Percentiles rank a stretch among this genome's conserved stretches.
phyloP scores from a whole-genome alignment of 2,888 invertebrate species.

The Drosophila phalerata region DNA sequence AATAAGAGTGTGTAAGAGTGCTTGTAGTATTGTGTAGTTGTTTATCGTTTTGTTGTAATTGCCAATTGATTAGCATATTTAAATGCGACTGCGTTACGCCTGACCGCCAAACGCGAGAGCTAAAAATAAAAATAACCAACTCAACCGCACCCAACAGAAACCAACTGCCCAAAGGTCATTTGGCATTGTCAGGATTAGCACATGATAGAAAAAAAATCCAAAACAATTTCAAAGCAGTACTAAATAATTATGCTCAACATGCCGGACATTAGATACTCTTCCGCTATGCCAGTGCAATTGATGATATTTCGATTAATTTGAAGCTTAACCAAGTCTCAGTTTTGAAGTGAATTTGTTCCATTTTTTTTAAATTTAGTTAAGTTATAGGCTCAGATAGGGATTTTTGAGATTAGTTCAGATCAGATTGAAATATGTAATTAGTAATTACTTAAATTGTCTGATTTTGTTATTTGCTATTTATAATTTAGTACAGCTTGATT shows the following conservation, averaged over 20 bases:
- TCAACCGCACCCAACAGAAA: neutral
- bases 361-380: too few species aligned
- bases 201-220: constrained; percentile 9
- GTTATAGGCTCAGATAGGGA: too few species aligned
- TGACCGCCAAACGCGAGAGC: constrained; percentile 9
- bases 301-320: neutral
- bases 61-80: constrained; percentile 74
- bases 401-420: too few species aligned
- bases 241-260: neutral
- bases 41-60: constrained; percentile 39
- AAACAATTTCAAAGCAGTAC: constrained; percentile 26
- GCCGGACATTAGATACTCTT: constrained; percentile 10
- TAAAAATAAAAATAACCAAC: constrained; percentile 69
- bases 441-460: too few species aligned
- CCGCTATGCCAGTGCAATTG: neutral
- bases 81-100: constrained; percentile 59
- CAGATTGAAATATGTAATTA: too few species aligned
- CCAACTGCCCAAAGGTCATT: constrained; percentile 63
- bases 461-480: too few species aligned
- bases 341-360: neutral
- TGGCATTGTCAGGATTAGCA: constrained; percentile 66
- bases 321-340: too few species aligned
- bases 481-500: too few species aligned
- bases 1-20: constrained; percentile 10
- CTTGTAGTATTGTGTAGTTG: constrained; percentile 10